Evolutionary conservation across 2,113 vertebrate genomes (phyloP).

Genomic region (Xenus cinereus): DNA sequence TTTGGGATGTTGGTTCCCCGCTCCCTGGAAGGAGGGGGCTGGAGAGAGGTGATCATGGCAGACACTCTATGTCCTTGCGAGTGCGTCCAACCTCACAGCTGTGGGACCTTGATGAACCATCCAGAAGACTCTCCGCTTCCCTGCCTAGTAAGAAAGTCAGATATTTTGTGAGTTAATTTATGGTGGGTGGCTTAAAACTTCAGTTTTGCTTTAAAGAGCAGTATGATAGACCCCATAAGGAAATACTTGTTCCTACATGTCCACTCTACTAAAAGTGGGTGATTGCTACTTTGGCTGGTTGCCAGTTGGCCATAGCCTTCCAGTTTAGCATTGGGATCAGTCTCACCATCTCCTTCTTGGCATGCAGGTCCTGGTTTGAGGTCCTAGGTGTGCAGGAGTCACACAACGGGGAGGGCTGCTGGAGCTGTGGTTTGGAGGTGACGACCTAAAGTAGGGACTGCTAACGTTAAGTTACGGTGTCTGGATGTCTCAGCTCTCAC

Average conservation of each 20-base stretch:
- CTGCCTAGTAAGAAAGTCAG: background rate
- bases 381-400: background rate
- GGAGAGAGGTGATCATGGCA: background rate
- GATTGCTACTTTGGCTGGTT: background rate
- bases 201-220: background rate
- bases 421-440: background rate
- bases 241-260: background rate
- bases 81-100: background rate
- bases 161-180: background rate
- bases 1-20: background rate
- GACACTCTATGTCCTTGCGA: background rate
- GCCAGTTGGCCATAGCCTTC: background rate
- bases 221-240: background rate
- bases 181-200: background rate
- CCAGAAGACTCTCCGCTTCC: background rate
- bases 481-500: background rate
- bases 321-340: background rate
- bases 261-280: background rate
- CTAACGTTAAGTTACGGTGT: rapidly evolving
- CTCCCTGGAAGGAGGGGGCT: background rate
- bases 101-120: background rate
- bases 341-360: rapidly evolving
- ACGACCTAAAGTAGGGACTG: background rate
- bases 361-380: too few species aligned
- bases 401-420: background rate